phyloP scores from a whole-genome alignment of 2,888 invertebrate genomes.

The Drosophila nr. medialis region DNA sequence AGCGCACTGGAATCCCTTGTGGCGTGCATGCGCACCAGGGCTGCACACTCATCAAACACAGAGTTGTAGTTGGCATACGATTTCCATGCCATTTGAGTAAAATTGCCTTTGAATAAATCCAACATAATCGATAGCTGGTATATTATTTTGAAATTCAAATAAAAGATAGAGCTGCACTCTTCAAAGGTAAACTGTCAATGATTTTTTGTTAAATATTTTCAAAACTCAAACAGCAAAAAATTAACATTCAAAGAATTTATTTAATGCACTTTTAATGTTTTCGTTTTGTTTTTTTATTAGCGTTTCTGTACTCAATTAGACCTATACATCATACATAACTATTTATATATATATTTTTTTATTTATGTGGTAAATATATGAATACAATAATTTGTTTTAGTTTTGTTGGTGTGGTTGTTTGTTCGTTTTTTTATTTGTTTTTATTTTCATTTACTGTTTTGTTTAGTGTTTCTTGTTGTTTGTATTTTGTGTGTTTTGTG shows the following conservation, averaged over 20 bases:
- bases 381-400: conserved; percentile 76
- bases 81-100: not conserved
- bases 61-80: conserved; percentile 16
- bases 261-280: conserved; percentile 75
- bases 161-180: not conserved
- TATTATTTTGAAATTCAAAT: not conserved
- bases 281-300: conserved; percentile 71
- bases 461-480: conserved; percentile 26
- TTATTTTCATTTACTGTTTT: conserved; percentile 17
- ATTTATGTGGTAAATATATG: conserved; percentile 78
- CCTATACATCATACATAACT: conserved; percentile 80
- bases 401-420: conserved; percentile 42
- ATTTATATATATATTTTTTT: conserved; percentile 72
- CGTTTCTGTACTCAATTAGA: conserved; percentile 76
- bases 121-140: not conserved
- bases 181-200: not conserved
- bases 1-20: conserved; percentile 48
- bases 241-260: conserved; percentile 23
- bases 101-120: not conserved
- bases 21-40: conserved; percentile 61
- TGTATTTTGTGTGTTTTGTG: conserved; percentile 13
- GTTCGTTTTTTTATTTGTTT: conserved; percentile 32
- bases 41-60: conserved; percentile 37
- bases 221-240: not conserved
- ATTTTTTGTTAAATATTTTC: not conserved